These are phyloP conservation scores for Alcedo atthis DNA, from an alignment of 2,797 vertebrate genomes.

Conservation along the genomic window DNA sequence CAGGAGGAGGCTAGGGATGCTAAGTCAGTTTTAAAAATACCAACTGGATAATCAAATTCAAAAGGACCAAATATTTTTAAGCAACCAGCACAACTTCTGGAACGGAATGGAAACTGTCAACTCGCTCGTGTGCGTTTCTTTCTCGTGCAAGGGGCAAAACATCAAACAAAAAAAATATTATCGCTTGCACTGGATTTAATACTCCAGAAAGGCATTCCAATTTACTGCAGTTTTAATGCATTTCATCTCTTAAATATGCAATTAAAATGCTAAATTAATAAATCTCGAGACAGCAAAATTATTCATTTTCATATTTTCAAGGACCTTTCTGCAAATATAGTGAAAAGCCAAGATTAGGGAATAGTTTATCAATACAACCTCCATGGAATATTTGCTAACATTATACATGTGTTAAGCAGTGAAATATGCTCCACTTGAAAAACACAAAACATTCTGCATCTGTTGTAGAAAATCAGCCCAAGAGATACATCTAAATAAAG, in stretches of 20 bases:
- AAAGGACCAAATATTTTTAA: constrained; percentile 49
- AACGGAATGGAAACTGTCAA: constrained; percentile 19
- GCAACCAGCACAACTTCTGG: not conserved
- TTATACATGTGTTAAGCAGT: constrained; percentile 63
- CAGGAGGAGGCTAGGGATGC: constrained; percentile 18
- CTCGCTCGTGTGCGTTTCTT: not conserved
- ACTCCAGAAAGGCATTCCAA: constrained; percentile 47
- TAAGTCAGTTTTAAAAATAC: constrained; percentile 60
- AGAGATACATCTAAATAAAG: constrained; percentile 58
- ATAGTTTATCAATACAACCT: constrained; percentile 60
- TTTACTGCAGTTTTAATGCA: constrained; percentile 43
- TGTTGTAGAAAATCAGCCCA: constrained; percentile 50
- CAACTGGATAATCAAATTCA: constrained; percentile 58
- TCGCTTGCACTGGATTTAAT: constrained; percentile 27
- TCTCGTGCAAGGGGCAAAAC: constrained; percentile 12
- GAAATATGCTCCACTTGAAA: constrained; percentile 61
- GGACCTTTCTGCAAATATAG: constrained; percentile 26
- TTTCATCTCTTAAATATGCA: constrained; percentile 37
- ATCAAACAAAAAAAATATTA: constrained; percentile 45
- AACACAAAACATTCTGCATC: constrained; percentile 66
- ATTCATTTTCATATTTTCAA: constrained; percentile 61
- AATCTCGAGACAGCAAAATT: not conserved
- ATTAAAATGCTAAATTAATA: constrained; percentile 42
- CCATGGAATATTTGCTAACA: constrained; percentile 62
- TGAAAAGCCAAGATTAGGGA: constrained; percentile 49